Evolutionary conservation across 2,797 vertebrate genomes (phyloP).

Genomic region (Sebastes glaucus): DNA sequence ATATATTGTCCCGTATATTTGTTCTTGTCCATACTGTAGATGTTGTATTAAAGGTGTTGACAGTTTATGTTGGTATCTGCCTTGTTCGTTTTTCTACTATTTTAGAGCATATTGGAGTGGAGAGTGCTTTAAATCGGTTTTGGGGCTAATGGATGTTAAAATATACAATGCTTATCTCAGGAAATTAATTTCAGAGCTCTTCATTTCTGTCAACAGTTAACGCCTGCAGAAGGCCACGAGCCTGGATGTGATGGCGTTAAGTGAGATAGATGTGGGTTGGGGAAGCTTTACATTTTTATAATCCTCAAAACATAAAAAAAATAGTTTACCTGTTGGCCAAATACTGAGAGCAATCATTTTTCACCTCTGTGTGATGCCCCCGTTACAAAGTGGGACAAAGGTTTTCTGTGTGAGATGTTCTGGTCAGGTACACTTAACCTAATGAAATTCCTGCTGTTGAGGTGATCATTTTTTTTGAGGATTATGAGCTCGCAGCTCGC

Average conservation of each 20-base stretch:
- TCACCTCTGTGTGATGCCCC: not conserved
- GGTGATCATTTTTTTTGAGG: slow-evolving; percentile 13
- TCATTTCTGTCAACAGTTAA: not conserved
- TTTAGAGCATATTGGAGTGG: not conserved
- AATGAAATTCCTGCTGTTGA: slow-evolving; percentile 41
- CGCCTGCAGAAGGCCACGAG: not conserved
- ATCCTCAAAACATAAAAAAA: not conserved
- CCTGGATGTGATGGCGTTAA: not conserved
- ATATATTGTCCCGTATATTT: not conserved
- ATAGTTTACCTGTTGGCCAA: not conserved
- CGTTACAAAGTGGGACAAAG: not conserved
- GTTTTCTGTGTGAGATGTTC: not conserved
- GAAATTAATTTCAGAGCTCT: not conserved
- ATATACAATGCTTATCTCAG: not conserved
- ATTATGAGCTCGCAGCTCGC: slow-evolving; percentile 24
- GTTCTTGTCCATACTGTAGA: not conserved
- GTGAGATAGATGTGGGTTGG: not conserved
- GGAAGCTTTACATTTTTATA: not conserved
- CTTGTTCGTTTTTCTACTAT: not conserved
- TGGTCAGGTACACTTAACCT: slow-evolving; percentile 26
- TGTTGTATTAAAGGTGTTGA: not conserved
- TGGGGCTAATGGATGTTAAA: not conserved
- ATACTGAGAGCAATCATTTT: not conserved
- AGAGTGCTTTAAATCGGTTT: not conserved
- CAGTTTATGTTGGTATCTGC: not conserved